Conservation (phyloP, 2,113 vertebrate genomes). For the Triplophysa dalaica region DNA sequence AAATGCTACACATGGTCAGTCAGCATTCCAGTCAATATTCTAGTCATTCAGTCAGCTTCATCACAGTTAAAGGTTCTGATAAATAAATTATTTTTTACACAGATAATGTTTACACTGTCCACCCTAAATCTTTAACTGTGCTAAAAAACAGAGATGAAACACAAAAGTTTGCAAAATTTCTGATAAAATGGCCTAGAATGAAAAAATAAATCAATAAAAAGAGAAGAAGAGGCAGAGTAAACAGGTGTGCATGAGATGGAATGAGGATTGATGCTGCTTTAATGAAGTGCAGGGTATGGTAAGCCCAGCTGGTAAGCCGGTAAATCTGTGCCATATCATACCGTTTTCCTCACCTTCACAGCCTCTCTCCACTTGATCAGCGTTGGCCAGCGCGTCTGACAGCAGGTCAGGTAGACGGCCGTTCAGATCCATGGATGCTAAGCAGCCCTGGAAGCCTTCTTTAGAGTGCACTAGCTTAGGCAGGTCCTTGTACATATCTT, state of each 20-base stretch:
- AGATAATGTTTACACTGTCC: neutral
- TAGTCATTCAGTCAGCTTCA: neutral
- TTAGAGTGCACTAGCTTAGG: conserved; percentile 95
- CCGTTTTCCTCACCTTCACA: conserved; percentile 86
- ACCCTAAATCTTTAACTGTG: neutral
- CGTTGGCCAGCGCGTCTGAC: conserved; percentile 91
- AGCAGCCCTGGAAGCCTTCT: conserved; percentile 97
- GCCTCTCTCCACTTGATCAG: conserved; percentile 95
- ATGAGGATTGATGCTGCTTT: conserved; percentile 8
- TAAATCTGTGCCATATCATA: conserved; percentile 8
- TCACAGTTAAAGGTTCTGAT: neutral
- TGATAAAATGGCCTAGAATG: conserved; percentile 7
- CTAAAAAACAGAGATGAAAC: neutral
- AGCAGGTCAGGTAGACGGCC: conserved; percentile 95
- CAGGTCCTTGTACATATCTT: conserved; percentile 94
- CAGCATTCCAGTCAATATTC: neutral
- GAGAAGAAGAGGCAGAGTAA: conserved; percentile 55
- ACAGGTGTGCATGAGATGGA: conserved; percentile 38
- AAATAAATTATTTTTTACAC: neutral
- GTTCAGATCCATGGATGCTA: conserved; percentile 95
- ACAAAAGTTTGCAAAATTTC: neutral
- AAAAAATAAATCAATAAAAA: conserved; percentile 39
- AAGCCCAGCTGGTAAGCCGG: neutral
- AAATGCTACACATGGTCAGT: neutral
- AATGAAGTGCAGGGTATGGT: neutral